Percentiles rank a stretch among this genome's conserved stretches.
These are phyloP conservation scores for Incurvaria masculella DNA, from an alignment of 2,888 invertebrate species.

Conservation along the genomic window DNA sequence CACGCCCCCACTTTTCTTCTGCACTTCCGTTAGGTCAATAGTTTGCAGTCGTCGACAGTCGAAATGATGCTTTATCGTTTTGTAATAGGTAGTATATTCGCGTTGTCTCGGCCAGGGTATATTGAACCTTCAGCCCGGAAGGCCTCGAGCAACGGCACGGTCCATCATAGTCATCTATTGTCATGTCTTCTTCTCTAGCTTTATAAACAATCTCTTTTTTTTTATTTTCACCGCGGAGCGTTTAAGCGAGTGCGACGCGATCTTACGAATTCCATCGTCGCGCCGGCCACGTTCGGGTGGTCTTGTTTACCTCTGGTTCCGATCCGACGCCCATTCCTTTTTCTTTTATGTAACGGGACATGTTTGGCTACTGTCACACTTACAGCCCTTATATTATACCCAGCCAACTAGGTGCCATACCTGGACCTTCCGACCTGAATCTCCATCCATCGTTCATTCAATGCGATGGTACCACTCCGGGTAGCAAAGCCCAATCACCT, in stretches of 20 bases:
- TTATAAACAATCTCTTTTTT: conserved; percentile 54
- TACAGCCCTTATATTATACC: too few species aligned
- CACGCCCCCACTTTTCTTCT: conserved; percentile 54
- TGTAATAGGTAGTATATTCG: conserved; percentile 42
- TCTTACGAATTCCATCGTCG: background rate
- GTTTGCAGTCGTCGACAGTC: conserved; percentile 23
- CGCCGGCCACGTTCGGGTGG: background rate
- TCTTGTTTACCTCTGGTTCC: background rate
- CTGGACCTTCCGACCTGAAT: too few species aligned
- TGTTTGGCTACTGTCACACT: too few species aligned
- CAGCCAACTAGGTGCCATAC: too few species aligned
- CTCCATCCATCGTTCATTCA: too few species aligned
- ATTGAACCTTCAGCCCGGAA: conserved; percentile 21
- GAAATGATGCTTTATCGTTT: conserved; percentile 23
- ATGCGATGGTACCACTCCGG: too few species aligned
- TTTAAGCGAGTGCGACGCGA: conserved; percentile 29
- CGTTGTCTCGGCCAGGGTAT: conserved; percentile 31
- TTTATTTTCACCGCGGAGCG: conserved; percentile 49
- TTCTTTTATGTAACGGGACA: too few species aligned
- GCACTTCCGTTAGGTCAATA: conserved; percentile 51
- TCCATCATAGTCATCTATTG: conserved; percentile 51
- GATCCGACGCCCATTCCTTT: too few species aligned
- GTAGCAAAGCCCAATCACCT: too few species aligned
- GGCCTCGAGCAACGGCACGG: conserved; percentile 29
- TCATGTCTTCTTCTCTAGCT: conserved; percentile 50